Base-by-base conservation (phyloP, 2,113 vertebrate species). In the Pica pica region DNA sequence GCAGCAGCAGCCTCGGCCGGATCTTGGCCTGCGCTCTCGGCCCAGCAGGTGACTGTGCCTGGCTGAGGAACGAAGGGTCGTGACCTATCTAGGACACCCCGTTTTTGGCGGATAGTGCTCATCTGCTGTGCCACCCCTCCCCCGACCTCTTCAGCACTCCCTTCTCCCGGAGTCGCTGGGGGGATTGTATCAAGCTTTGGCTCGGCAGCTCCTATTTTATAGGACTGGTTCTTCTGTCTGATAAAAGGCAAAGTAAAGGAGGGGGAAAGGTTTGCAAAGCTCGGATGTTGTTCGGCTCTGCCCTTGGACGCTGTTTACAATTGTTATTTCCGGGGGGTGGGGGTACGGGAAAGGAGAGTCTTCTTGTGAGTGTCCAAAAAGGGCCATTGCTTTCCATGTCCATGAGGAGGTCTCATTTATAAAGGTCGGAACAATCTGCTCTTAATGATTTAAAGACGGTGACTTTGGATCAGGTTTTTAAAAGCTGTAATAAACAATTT, bases 381-480 rank as follows among this genome's bases (percentile, higher is more conserved):
- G 42, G 31, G 28, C 16, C 71, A 70, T 63, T 30, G 19, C 55
- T 91, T 95, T 83, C 67, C 70, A 50, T n/a, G 77, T 49, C 77
- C 52, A 4, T 16, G 65, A 90, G 67, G 61, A 93, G 61, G 83
- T 91, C 67, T 87, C 41, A 11, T 55, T 73, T 46, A 33, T 46
- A 82, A 82, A 76, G 57, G 27, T 30, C 8, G 57, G 67, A 65
- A 85, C 75, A 52, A 28, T 65, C 55, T 79, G 63, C 23, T 33
- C 33, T 86, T 83, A 96, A 85, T 85, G 33, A 90, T 74, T 87
- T 94, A 88, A 93, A 91, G 81, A 74, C 70, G 65, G 50, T 77
- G 59, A 83, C 6, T 95, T 96, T 78, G 55, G 71, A 91, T 80
- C 47, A 10, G 21, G 28, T 90, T 89, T 95, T 89, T 11, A 10